Conservation (phyloP, 2,797 vertebrate genomes). For the Cuniculus paca region DNA sequence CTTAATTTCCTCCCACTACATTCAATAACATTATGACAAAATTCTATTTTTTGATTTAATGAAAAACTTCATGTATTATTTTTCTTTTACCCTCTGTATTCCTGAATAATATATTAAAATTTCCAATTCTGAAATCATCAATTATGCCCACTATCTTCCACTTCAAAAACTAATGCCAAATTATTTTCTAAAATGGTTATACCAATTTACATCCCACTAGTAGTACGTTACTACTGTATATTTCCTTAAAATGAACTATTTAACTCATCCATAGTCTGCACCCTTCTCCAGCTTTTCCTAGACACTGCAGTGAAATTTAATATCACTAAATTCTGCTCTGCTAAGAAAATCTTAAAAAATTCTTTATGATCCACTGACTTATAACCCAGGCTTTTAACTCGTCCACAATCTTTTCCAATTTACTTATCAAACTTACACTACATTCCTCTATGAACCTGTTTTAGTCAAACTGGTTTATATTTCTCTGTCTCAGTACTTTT, state of each 20-base stretch:
- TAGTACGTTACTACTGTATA: neutral
- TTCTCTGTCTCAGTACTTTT: neutral
- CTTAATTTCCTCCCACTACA: neutral
- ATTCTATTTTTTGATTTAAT: neutral
- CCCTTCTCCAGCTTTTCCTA: slow-evolving; percentile 15
- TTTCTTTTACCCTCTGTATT: neutral
- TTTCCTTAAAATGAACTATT: neutral
- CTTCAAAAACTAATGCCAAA: slow-evolving; percentile 35
- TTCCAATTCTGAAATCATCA: neutral
- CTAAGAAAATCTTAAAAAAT: slow-evolving; percentile 47
- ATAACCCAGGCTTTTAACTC: slow-evolving; percentile 38
- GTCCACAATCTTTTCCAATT: neutral
- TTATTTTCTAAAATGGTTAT: too few relatives aligned
- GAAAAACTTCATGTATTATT: neutral
- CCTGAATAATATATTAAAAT: neutral
- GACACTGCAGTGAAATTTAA: neutral
- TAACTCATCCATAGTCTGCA: neutral
- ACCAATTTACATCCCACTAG: neutral
- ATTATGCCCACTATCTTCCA: neutral
- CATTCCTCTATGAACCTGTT: neutral
- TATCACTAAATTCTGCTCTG: slow-evolving; percentile 16
- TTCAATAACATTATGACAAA: slow-evolving; percentile 24
- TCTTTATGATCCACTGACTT: slow-evolving; percentile 31
- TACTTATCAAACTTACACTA: neutral
- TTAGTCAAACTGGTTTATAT: slow-evolving; percentile 32